A percentile compares a stretch with the other conserved stretches of the same genome.
Conservation (phyloP, 1,140 invertebrate species). For the Sminthurides bifidus region DNA sequence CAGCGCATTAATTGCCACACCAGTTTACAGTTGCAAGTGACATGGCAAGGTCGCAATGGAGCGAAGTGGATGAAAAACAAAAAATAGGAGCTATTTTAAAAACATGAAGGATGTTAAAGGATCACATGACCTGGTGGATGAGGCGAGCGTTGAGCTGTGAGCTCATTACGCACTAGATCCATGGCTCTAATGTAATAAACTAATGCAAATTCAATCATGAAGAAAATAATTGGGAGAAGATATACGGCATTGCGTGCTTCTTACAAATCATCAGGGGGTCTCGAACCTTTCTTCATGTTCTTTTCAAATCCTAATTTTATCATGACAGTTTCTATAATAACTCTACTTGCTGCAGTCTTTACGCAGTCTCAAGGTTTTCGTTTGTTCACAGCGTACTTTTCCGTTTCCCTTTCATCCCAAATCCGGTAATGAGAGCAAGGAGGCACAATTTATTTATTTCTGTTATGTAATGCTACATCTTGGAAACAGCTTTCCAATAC, state of each 20-base stretch:
- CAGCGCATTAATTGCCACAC: too few species aligned
- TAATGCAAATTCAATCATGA: constrained; percentile 12
- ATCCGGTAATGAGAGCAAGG: not conserved
- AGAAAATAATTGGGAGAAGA: constrained; percentile 11
- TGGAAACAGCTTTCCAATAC: too few species aligned
- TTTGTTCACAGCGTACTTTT: too few species aligned
- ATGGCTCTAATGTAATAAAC: constrained; percentile 5
- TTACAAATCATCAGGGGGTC: constrained; percentile 5
- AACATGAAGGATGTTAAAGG: not conserved
- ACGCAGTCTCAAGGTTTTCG: too few species aligned
- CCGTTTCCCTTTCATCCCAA: not conserved
- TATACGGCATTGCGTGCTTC: constrained; percentile 12
- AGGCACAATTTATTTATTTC: too few species aligned
- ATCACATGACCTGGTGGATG: too few species aligned
- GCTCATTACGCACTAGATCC: too few species aligned
- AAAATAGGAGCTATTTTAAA: not conserved
- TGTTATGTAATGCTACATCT: too few species aligned
- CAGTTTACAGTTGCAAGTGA: too few species aligned
- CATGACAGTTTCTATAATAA: constrained; percentile 11
- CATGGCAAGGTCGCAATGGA: too few species aligned
- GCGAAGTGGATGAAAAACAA: not conserved
- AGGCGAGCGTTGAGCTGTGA: too few species aligned
- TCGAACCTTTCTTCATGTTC: not conserved
- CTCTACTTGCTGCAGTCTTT: too few species aligned
- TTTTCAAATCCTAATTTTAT: constrained; percentile 15